Conservation (phyloP, 1,140 invertebrate genomes). For the Belonocnema kinseyi region DNA sequence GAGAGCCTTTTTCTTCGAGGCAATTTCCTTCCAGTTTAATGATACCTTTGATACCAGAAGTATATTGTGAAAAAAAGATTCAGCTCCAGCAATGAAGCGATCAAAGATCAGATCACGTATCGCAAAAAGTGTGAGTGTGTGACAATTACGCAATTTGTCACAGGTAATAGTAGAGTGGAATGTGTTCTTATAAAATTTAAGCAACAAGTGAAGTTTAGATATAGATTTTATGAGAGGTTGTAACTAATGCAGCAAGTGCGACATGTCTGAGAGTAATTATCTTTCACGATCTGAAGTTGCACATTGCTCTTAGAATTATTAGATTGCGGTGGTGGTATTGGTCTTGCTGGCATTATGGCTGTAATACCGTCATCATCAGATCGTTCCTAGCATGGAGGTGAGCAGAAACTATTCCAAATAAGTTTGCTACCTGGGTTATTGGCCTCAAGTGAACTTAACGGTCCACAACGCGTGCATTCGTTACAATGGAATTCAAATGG, state of each 20-base stretch:
- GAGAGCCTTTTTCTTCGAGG: too few relatives aligned
- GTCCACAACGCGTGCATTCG: conserved; percentile 63
- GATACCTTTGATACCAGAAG: too few relatives aligned
- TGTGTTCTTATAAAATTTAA: background rate
- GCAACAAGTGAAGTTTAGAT: background rate
- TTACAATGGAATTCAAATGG: conserved; percentile 59
- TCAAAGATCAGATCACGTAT: too few relatives aligned
- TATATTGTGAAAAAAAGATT: too few relatives aligned
- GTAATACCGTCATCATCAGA: conserved; percentile 55
- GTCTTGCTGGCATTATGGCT: conserved; percentile 47
- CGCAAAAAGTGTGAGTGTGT: background rate
- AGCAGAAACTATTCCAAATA: conserved; percentile 65
- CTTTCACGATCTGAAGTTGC: conserved; percentile 15
- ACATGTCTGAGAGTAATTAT: conserved; percentile 28
- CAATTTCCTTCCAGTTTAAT: too few relatives aligned
- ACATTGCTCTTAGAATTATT: background rate
- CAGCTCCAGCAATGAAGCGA: too few relatives aligned
- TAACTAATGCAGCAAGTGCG: conserved; percentile 28
- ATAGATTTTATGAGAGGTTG: conserved; percentile 23
- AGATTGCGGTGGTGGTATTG: background rate
- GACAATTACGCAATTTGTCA: conserved; percentile 20
- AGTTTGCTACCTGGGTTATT: conserved; percentile 68
- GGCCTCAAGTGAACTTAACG: conserved; percentile 69
- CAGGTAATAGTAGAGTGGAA: background rate
- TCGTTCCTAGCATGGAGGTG: conserved; percentile 51